Evolutionary conservation across 92 coral and sea anemone species (phyloP).

Genomic region (Palythoa heliodiscus): DNA sequence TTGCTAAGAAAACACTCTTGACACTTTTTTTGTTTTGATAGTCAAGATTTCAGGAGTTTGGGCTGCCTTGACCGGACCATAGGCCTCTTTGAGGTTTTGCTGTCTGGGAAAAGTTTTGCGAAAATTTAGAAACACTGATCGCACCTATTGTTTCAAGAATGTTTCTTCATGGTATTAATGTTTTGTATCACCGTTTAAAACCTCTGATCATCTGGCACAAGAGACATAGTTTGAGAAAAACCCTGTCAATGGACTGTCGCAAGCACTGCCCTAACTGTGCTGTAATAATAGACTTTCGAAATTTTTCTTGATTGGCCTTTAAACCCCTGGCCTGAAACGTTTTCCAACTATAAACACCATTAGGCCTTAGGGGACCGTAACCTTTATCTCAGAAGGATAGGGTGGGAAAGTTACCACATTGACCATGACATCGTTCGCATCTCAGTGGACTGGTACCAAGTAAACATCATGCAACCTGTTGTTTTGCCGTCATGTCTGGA

Average conservation of each 20-base stretch:
- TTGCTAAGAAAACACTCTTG: no score
- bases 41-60: no score
- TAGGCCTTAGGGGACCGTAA: no score
- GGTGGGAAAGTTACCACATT: no score
- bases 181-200: neutral
- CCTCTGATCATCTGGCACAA: conserved; percentile 28
- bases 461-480: conserved; percentile 23
- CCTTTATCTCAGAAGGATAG: no score
- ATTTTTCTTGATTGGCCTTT: conserved; percentile 7
- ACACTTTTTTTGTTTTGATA: no score
- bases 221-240: neutral
- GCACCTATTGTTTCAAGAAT: conserved; percentile 59
- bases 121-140: no score
- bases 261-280: conserved; percentile 15
- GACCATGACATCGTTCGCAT: conserved; percentile 6
- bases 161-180: conserved; percentile 27
- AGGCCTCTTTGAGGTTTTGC: no score
- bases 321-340: conserved; percentile 27
- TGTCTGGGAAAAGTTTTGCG: no score
- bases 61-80: no score
- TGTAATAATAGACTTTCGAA: conserved; percentile 28
- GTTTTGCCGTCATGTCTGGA: conserved; percentile 7
- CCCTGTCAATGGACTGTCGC: conserved; percentile 33
- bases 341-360: no score
- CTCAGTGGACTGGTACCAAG: conserved; percentile 29